Conservation (phyloP, 1,140 invertebrate genomes). For the Idris sp. region DNA sequence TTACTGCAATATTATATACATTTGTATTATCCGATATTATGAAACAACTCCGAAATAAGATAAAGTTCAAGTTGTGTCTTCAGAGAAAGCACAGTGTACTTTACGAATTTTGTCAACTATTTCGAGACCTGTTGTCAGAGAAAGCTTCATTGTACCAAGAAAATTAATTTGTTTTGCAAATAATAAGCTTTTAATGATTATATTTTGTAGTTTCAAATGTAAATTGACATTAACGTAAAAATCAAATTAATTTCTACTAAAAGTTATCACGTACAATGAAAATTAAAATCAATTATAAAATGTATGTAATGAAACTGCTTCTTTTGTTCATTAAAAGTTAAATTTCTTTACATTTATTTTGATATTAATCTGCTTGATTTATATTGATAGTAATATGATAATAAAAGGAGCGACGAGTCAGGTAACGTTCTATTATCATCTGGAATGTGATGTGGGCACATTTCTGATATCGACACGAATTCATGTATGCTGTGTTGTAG, state of each 20-base stretch:
- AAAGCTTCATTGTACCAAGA: too few relatives aligned
- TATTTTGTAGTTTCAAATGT: too few relatives aligned
- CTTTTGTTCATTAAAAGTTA: too few relatives aligned
- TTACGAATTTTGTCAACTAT: not conserved
- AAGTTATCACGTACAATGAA: too few relatives aligned
- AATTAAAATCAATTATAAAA: too few relatives aligned
- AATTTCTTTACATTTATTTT: conserved; percentile 19
- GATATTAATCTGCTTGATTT: conserved; percentile 35
- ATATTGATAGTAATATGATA: conserved; percentile 40
- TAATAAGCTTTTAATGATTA: too few relatives aligned
- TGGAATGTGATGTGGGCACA: conserved; percentile 20
- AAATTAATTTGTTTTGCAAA: too few relatives aligned
- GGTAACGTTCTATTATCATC: conserved; percentile 31
- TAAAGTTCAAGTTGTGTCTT: conserved; percentile 7
- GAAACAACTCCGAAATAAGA: conserved; percentile 4
- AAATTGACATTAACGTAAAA: too few relatives aligned
- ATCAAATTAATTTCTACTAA: too few relatives aligned
- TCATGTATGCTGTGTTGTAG: conserved; percentile 35
- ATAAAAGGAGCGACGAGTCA: conserved; percentile 19
- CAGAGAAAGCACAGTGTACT: not conserved
- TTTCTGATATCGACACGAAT: conserved; percentile 64
- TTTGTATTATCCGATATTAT: conserved; percentile 19
- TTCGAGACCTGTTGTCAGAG: too few relatives aligned
- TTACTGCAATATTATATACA: conserved; percentile 18
- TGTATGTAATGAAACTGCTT: too few relatives aligned